Evolutionary conservation across 2,888 invertebrate genomes (phyloP).

Genomic region (Aromia moschata): DNA sequence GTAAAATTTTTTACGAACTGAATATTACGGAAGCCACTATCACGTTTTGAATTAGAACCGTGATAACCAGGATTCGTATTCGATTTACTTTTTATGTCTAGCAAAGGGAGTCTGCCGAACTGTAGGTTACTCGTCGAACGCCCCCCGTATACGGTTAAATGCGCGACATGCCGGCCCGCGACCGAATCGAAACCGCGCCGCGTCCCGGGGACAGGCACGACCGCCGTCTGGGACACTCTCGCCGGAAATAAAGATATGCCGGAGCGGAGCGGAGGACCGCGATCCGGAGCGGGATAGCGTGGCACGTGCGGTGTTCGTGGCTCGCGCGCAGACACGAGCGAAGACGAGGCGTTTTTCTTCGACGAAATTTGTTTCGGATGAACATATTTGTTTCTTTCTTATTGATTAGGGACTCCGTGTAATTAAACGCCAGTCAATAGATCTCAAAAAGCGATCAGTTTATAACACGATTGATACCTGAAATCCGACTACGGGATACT

Average conservation of each 20-base stretch:
- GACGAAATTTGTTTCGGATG: too few species aligned
- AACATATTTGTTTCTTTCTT: too few species aligned
- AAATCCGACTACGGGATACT: too few species aligned
- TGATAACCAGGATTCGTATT: too few species aligned
- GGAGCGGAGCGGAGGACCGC: slow-evolving; percentile 28
- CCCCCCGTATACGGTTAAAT: neutral
- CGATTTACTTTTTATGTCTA: neutral
- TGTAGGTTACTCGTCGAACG: neutral
- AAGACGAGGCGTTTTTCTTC: too few species aligned
- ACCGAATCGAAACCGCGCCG: slow-evolving; percentile 37
- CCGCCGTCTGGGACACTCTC: slow-evolving; percentile 51
- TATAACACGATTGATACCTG: too few species aligned
- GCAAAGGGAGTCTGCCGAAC: neutral
- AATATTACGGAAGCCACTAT: too few species aligned
- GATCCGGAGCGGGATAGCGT: neutral
- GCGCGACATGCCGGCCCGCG: slow-evolving; percentile 31
- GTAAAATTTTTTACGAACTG: too few species aligned
- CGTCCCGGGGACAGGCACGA: slow-evolving; percentile 53
- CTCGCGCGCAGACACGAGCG: neutral
- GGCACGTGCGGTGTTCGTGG: neutral
- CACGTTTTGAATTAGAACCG: too few species aligned
- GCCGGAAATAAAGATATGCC: slow-evolving; percentile 53
- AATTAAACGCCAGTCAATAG: too few species aligned
- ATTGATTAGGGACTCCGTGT: too few species aligned
- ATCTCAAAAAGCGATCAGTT: too few species aligned